These are phyloP conservation scores for Bugula neritina DNA, from an alignment of 2,888 invertebrate species.

Conservation along the genomic window DNA sequence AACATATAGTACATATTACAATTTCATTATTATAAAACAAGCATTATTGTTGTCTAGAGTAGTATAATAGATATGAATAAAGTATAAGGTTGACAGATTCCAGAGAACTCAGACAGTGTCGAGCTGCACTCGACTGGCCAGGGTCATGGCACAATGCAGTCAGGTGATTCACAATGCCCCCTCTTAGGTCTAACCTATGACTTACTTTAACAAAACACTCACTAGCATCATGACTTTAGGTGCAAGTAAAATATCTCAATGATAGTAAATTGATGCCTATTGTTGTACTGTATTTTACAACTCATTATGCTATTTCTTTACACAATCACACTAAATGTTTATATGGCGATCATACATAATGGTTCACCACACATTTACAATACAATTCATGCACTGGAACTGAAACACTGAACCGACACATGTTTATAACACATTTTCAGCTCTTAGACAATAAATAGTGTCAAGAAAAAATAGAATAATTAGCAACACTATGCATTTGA, in stretches of 20 bases:
- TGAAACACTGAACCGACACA: too few species aligned
- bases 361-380: not conserved
- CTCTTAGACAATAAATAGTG: too few species aligned
- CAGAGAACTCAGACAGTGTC: too few species aligned
- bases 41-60: too few species aligned
- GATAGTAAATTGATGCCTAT: constrained; percentile 7
- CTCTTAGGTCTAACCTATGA: not conserved
- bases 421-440: too few species aligned
- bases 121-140: too few species aligned
- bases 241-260: not conserved
- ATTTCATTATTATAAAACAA: too few species aligned
- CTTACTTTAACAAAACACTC: not conserved
- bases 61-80: too few species aligned
- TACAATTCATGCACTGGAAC: not conserved
- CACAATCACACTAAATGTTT: not conserved
- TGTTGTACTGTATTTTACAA: constrained; percentile 2
- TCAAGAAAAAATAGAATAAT: too few species aligned
- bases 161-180: not conserved
- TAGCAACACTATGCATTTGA: too few species aligned
- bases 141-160: constrained; percentile 2
- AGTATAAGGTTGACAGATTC: too few species aligned
- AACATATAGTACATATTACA: too few species aligned
- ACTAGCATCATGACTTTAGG: constrained; percentile 21
- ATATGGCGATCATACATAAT: not conserved
- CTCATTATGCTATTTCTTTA: not conserved